These are phyloP conservation scores for Netelia fuscicornis DNA, from an alignment of 2,888 invertebrate species.

Conservation along the genomic window DNA sequence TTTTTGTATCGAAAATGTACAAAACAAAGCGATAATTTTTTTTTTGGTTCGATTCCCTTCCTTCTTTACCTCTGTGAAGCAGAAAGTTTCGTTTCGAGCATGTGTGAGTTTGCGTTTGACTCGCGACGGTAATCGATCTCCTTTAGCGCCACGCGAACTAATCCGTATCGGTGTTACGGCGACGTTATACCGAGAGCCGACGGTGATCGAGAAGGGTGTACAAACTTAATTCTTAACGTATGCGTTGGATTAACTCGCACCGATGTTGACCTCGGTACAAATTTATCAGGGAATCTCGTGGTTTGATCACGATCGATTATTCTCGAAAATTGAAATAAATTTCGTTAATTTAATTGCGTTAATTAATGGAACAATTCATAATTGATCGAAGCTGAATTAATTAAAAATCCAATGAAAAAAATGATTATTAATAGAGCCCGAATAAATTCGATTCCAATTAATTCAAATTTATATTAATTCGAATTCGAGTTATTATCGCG, in stretches of 20 bases:
- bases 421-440: too few relatives aligned
- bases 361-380: too few relatives aligned
- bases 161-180: background rate
- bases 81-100: background rate
- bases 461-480: background rate
- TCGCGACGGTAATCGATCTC: slow-evolving; percentile 41
- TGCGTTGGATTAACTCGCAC: slow-evolving; percentile 12
- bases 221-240: slow-evolving; percentile 18
- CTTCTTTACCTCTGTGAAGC: background rate
- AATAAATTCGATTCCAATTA: background rate
- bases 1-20: background rate
- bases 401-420: too few relatives aligned
- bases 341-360: too few relatives aligned
- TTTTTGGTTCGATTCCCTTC: background rate
- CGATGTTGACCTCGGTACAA: background rate
- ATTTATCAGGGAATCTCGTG: background rate
- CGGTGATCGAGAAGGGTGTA: slow-evolving; percentile 13
- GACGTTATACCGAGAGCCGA: background rate
- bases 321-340: too few relatives aligned
- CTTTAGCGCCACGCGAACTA: slow-evolving; percentile 22
- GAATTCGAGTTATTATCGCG: background rate
- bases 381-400: too few relatives aligned
- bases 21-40: background rate
- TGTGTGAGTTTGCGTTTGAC: background rate
- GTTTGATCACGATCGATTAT: background rate